A percentile compares a stretch with the other conserved stretches of the same genome.
Evolutionary conservation across 2,797 vertebrate species (phyloP).

Genomic region (Chaetophractus vellerosus): DNA sequence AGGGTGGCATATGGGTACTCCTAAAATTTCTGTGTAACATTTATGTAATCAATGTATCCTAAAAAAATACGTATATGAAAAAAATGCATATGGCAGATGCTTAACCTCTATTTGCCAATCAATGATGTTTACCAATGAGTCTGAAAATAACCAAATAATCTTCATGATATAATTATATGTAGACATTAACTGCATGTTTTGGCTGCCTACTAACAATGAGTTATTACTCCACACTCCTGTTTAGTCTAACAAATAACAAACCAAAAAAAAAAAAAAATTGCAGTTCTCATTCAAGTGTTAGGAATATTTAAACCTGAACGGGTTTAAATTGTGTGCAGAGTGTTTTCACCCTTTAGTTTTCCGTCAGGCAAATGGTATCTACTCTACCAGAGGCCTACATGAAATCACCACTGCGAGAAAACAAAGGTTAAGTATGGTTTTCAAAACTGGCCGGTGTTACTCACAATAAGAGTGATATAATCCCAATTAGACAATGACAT

Average conservation of each 20-base stretch:
- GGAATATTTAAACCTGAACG: too few relatives aligned
- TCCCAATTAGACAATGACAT: slow-evolving; percentile 54
- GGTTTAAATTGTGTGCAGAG: background rate
- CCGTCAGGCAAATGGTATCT: background rate
- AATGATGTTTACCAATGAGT: slow-evolving; percentile 57
- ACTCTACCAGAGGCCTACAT: slow-evolving; percentile 35
- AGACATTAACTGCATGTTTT: slow-evolving; percentile 55
- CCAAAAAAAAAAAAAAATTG: too few relatives aligned
- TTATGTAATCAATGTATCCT: too few relatives aligned
- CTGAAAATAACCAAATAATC: slow-evolving; percentile 55
- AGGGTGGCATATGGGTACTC: too few relatives aligned
- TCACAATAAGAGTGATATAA: background rate
- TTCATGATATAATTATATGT: slow-evolving; percentile 63
- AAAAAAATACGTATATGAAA: too few relatives aligned
- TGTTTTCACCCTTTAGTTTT: slow-evolving; percentile 20
- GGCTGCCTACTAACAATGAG: background rate
- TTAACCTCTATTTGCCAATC: slow-evolving; percentile 65
- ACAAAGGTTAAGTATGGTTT: slow-evolving; percentile 8
- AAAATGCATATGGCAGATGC: background rate
- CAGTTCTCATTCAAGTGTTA: too few relatives aligned
- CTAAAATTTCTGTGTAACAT: too few relatives aligned
- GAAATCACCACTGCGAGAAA: slow-evolving; percentile 26
- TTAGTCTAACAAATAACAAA: background rate
- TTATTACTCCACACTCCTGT: background rate
- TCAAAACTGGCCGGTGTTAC: slow-evolving; percentile 56